These are phyloP conservation scores for Neria commutata DNA, from an alignment of 2,888 invertebrate species.

Conservation along the genomic window DNA sequence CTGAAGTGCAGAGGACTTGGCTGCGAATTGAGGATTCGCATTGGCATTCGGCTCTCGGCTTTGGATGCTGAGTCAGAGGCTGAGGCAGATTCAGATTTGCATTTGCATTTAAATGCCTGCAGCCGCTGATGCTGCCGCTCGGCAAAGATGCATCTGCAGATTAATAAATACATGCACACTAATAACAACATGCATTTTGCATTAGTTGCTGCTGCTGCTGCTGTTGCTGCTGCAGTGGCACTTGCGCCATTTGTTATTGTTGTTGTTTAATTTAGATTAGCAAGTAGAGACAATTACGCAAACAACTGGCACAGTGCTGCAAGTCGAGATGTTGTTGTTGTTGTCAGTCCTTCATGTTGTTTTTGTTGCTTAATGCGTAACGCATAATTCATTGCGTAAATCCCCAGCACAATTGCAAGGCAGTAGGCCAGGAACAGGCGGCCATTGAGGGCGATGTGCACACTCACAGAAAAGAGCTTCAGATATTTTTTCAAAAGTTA, in stretches of 20 bases:
- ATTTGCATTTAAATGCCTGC: not conserved
- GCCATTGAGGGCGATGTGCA: no score
- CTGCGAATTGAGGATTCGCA: no score
- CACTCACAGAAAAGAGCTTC: no score
- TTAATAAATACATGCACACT: not conserved
- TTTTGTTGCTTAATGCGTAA: conserved; percentile 3
- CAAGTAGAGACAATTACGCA: not conserved
- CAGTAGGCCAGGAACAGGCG: not conserved
- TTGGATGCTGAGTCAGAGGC: no score
- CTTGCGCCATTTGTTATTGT: conserved; percentile 12
- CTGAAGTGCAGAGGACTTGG: no score
- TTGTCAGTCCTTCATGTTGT: no score
- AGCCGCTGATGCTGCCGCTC: not conserved
- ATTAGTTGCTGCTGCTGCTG: conserved; percentile 9
- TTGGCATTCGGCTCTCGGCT: no score
- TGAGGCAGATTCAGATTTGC: no score
- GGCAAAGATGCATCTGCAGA: not conserved
- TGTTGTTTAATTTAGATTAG: conserved; percentile 1
- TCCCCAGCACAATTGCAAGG: not conserved
- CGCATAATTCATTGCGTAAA: not conserved
- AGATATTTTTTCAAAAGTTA: no score
- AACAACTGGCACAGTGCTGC: not conserved
- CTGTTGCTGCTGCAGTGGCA: conserved; percentile 15
- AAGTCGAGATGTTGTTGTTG: not conserved
- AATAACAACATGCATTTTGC: not conserved